Conservation (phyloP, 2,888 invertebrate genomes). For the Punctoribates punctum region DNA sequence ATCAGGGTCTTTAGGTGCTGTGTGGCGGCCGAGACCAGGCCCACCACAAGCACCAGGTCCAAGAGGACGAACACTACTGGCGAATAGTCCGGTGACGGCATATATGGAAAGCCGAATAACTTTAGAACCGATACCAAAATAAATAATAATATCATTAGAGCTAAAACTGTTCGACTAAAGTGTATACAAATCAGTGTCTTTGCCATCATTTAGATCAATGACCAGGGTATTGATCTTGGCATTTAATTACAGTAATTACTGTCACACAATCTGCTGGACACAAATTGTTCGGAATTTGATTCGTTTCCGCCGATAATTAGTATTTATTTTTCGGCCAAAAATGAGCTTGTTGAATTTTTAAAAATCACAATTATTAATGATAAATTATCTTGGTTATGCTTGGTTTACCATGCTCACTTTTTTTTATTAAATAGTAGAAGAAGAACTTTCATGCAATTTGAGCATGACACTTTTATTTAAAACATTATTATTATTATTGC, state of each 20-base stretch:
- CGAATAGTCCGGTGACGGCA: constrained; percentile 39
- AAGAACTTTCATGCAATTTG: too few relatives aligned
- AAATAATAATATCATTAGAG: constrained; percentile 25
- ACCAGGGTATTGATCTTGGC: neutral
- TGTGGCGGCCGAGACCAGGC: constrained; percentile 30
- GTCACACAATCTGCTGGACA: too few relatives aligned
- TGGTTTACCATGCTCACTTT: too few relatives aligned
- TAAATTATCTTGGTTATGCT: too few relatives aligned
- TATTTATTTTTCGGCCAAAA: too few relatives aligned
- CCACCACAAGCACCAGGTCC: constrained; percentile 33
- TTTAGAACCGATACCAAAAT: constrained; percentile 31
- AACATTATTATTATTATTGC: too few relatives aligned
- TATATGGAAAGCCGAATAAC: constrained; percentile 11
- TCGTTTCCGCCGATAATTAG: too few relatives aligned
- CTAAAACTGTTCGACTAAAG: constrained; percentile 30
- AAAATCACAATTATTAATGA: too few relatives aligned
- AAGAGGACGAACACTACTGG: constrained; percentile 15
- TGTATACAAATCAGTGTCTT: constrained; percentile 40
- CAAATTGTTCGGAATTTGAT: too few relatives aligned
- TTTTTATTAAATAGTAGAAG: too few relatives aligned
- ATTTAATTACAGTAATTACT: neutral
- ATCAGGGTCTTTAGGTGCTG: constrained; percentile 41
- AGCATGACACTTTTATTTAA: too few relatives aligned
- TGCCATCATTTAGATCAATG: neutral
- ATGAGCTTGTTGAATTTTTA: too few relatives aligned